phyloP scores from a whole-genome alignment of 2,113 vertebrate genomes.

The Ceyx cyanopectus region DNA sequence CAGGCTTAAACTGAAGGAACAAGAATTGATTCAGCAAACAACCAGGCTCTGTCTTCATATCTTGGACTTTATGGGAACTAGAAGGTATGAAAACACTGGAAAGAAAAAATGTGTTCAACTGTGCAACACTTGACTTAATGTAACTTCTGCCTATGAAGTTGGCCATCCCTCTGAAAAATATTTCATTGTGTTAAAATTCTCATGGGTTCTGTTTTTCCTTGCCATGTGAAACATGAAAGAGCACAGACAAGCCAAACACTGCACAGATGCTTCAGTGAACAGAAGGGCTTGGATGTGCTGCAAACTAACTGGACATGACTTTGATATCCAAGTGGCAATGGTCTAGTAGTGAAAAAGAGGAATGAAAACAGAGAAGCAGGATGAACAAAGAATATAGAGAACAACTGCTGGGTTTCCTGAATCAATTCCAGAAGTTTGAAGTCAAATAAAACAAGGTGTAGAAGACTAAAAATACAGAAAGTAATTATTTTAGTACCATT shows the following conservation, averaged over 20 bases:
- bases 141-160: not conserved
- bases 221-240: not conserved
- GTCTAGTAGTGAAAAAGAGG: not conserved
- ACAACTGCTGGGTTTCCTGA: not conserved
- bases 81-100: not conserved
- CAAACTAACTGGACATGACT: not conserved
- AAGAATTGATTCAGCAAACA: not conserved
- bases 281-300: not conserved
- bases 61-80: not conserved
- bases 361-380: not conserved
- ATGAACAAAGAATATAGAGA: not conserved
- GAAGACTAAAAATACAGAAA: not conserved
- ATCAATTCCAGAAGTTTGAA: not conserved
- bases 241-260: not conserved
- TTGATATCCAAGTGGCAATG: not conserved
- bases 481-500: not conserved
- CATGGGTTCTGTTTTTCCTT: not conserved
- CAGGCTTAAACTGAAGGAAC: not conserved
- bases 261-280: not conserved
- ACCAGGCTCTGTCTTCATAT: not conserved
- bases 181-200: not conserved
- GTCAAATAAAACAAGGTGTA: not conserved
- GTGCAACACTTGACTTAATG: rapidly evolving
- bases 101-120: not conserved
- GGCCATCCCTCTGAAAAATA: not conserved